Conservation (phyloP, 30 jellyfish, hydroid and myxozoan species). For the Pseudorhiza aurosa region DNA sequence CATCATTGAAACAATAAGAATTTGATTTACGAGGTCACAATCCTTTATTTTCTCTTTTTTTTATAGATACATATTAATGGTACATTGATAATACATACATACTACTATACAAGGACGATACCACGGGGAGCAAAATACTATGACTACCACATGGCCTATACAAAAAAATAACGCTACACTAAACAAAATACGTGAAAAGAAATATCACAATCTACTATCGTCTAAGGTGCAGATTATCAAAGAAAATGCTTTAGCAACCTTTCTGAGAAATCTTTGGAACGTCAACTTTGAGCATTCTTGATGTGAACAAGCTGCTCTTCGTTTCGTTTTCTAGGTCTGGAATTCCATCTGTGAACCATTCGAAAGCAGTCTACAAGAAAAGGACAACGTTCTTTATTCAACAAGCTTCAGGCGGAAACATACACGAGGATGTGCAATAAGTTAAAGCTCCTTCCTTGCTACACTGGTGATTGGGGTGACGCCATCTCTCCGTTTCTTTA, state of each 20-base stretch:
- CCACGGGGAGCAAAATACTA: too few species aligned
- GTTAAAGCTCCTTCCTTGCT: too few species aligned
- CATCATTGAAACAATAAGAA: too few species aligned
- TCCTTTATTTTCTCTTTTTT: too few species aligned
- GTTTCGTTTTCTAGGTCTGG: slow-evolving; percentile 82
- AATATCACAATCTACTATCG: neutral
- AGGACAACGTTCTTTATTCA: neutral
- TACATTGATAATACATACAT: too few species aligned
- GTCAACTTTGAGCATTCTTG: slow-evolving; percentile 74
- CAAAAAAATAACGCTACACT: neutral
- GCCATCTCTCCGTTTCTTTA: too few species aligned
- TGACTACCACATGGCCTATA: too few species aligned
- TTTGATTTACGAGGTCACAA: too few species aligned
- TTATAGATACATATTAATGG: neutral
- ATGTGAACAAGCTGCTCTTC: slow-evolving; percentile 63
- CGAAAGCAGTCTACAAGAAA: slow-evolving; percentile 77
- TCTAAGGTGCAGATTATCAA: neutral
- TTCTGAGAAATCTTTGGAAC: slow-evolving; percentile 68
- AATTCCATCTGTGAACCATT: slow-evolving; percentile 88
- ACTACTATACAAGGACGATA: too few species aligned
- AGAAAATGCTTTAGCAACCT: slow-evolving; percentile 22
- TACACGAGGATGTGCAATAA: too few species aligned
- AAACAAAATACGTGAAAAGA: neutral
- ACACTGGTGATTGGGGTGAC: too few species aligned
- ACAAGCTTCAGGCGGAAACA: neutral